These are phyloP conservation scores for Whitmania pigra DNA, from an alignment of 1,140 invertebrate species.

Conservation along the genomic window DNA sequence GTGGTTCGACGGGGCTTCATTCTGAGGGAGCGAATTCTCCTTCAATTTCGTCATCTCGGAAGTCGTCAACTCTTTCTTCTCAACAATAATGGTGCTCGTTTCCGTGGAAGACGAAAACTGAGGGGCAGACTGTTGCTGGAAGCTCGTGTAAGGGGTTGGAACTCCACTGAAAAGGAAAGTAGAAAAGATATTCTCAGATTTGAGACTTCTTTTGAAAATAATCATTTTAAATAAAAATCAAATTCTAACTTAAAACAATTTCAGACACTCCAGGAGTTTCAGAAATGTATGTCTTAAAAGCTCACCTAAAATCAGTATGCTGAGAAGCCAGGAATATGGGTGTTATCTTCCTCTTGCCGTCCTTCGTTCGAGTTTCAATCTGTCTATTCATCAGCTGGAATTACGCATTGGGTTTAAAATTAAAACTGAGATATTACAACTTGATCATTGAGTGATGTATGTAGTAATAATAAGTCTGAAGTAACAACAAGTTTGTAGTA, in stretches of 20 bases:
- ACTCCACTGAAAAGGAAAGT: not conserved
- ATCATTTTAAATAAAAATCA: too few relatives aligned
- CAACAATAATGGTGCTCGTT: conserved; percentile 67
- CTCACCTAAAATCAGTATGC: conserved; percentile 35
- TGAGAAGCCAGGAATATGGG: conserved; percentile 68
- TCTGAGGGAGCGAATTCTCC: not conserved
- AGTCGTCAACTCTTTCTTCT: conserved; percentile 55
- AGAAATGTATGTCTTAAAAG: conserved; percentile 1
- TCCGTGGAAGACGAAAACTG: conserved; percentile 65
- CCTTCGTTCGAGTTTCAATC: conserved; percentile 82
- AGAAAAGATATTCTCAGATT: not conserved
- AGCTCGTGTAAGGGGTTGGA: conserved; percentile 30
- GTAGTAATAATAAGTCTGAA: too few relatives aligned
- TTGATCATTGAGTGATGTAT: too few relatives aligned
- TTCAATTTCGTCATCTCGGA: not conserved
- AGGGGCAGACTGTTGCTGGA: conserved; percentile 30
- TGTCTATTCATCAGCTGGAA: conserved; percentile 66
- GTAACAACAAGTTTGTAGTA: too few relatives aligned
- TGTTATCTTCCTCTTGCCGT: conserved; percentile 83
- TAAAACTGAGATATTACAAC: too few relatives aligned
- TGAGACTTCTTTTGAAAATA: too few relatives aligned
- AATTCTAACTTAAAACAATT: too few relatives aligned
- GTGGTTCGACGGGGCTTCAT: not conserved
- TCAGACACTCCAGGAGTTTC: not conserved
- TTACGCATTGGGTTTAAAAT: not conserved